These are phyloP conservation scores for Anorthoa munda DNA, from an alignment of 2,888 invertebrate species.

Conservation along the genomic window DNA sequence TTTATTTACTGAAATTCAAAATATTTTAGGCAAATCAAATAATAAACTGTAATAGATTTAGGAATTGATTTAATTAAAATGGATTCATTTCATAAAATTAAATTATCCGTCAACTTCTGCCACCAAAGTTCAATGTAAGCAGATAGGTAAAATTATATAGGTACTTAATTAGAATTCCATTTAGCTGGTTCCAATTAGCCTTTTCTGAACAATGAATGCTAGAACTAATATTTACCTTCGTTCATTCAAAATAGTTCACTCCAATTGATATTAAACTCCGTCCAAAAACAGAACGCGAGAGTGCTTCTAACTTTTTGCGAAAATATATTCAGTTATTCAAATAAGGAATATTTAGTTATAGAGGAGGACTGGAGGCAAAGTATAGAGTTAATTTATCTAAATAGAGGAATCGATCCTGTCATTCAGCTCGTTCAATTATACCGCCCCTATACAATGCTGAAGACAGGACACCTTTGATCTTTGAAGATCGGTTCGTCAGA, in stretches of 20 bases:
- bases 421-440: constrained; percentile 33
- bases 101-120: background rate
- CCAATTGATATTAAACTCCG: constrained; percentile 19
- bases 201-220: constrained; percentile 2
- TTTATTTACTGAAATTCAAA: background rate
- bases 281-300: constrained; percentile 18
- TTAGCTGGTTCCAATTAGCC: background rate
- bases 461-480: constrained; percentile 37
- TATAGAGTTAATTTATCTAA: constrained; percentile 25
- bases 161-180: background rate
- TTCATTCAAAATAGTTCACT: constrained; percentile 26
- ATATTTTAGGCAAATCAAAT: background rate
- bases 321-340: constrained; percentile 53
- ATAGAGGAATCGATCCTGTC: constrained; percentile 8
- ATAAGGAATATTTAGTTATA: constrained; percentile 37
- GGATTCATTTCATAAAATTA: background rate
- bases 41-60: background rate
- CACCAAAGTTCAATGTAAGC: background rate
- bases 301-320: constrained; percentile 29
- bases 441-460: constrained; percentile 25
- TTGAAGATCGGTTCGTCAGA: background rate
- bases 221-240: constrained; percentile 5
- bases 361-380: background rate
- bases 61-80: background rate
- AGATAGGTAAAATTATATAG: too few relatives aligned